phyloP scores from a whole-genome alignment of 2,113 vertebrate genomes.

The Circaetus cinerascens region DNA sequence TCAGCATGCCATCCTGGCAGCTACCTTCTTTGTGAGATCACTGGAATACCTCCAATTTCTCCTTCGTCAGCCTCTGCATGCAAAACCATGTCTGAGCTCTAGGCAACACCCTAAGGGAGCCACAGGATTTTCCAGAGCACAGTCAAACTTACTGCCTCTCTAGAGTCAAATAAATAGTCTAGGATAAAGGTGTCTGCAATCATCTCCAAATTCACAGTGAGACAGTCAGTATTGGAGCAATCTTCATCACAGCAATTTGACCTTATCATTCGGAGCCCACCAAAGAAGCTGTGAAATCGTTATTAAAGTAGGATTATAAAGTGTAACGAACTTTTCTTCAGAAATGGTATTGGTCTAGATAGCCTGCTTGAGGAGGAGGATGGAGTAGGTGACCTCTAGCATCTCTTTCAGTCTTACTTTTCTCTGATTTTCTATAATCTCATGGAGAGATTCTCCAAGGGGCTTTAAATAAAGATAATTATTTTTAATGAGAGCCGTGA shows the following conservation, averaged over 20 bases:
- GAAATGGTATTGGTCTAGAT: not conserved
- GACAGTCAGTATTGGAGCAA: not conserved
- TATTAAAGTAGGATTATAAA: not conserved
- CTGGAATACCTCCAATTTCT: not conserved
- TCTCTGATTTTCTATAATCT: not conserved
- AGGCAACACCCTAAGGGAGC: not conserved
- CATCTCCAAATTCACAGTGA: not conserved
- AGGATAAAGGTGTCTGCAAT: not conserved
- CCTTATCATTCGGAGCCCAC: not conserved
- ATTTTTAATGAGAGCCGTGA: constrained; percentile 16
- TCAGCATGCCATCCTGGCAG: not conserved
- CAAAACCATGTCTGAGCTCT: not conserved
- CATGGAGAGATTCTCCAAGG: not conserved
- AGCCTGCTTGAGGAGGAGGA: not conserved
- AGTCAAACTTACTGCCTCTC: not conserved
- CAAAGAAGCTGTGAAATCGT: not conserved
- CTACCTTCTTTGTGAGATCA: not conserved
- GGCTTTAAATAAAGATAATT: not conserved
- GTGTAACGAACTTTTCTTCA: not conserved
- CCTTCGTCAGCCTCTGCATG: not conserved
- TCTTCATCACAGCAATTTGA: not conserved
- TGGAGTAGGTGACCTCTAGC: not conserved
- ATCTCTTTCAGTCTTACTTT: not conserved
- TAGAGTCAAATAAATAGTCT: not conserved
- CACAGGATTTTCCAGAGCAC: not conserved